Percentiles rank a stretch among this genome's conserved stretches.
Conservation (phyloP, 2,888 invertebrate species). For the Calameuta filiformis region DNA sequence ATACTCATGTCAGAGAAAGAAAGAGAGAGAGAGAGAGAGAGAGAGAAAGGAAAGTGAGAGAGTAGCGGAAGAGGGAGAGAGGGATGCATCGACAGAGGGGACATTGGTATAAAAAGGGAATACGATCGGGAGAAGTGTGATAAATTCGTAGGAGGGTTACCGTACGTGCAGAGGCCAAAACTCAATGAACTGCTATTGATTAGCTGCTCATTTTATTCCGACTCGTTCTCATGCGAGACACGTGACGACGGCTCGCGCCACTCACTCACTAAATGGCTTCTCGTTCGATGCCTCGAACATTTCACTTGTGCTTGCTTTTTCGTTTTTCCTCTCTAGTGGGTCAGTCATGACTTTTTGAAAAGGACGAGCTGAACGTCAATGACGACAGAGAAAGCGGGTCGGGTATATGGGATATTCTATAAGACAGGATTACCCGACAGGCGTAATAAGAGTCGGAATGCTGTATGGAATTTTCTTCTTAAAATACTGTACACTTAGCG, state of each 20-base stretch:
- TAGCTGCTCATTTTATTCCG: constrained; percentile 53
- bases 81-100: constrained; percentile 9
- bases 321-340: constrained; percentile 50
- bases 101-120: background rate
- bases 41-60: background rate
- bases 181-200: constrained; percentile 62
- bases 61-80: constrained; percentile 6
- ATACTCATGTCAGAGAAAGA: background rate
- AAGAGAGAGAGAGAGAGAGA: constrained; percentile 6
- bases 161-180: constrained; percentile 50
- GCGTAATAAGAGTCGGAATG: background rate
- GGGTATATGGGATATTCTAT: constrained; percentile 13
- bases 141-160: constrained; percentile 17
- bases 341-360: constrained; percentile 50
- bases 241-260: constrained; percentile 23
- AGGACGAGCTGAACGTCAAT: constrained; percentile 13
- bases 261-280: constrained; percentile 5
- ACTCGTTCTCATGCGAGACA: constrained; percentile 38
- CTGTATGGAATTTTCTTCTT: background rate
- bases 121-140: constrained; percentile 16
- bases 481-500: background rate
- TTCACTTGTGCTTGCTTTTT: constrained; percentile 20
- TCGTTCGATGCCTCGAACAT: constrained; percentile 10
- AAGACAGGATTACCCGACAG: background rate
- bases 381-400: constrained; percentile 46